Evolutionary conservation across 2,113 vertebrate genomes (phyloP).

Genomic region (Leptodactylus fuscus): DNA sequence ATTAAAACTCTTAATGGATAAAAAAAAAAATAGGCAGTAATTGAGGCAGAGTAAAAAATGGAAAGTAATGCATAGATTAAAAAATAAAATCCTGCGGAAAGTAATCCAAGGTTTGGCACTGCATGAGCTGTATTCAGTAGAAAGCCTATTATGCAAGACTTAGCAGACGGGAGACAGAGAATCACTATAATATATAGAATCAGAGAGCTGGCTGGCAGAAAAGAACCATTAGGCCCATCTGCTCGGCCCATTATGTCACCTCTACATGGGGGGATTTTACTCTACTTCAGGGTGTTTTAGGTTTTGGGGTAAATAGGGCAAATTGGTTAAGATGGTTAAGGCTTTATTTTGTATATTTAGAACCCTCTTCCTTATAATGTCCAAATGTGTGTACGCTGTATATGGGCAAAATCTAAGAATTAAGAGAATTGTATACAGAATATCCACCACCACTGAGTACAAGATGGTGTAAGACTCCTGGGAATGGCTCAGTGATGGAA

Average conservation of each 20-base stretch:
- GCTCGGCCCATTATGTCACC: background rate
- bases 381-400: no score
- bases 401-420: no score
- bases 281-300: background rate
- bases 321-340: background rate
- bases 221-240: constrained; percentile 12
- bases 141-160: constrained; percentile 40
- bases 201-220: background rate
- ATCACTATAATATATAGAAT: constrained; percentile 25
- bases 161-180: constrained; percentile 21
- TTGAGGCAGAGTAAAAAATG: constrained; percentile 25
- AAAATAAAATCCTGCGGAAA: constrained; percentile 13
- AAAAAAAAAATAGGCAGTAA: background rate
- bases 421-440: no score
- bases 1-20: constrained; percentile 16
- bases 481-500: no score
- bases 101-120: constrained; percentile 32
- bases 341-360: background rate
- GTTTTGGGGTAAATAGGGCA: background rate
- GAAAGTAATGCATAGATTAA: constrained; percentile 32
- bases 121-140: constrained; percentile 27
- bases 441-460: no score
- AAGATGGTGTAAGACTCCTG: no score
- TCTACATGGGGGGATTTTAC: background rate
- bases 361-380: no score